These are phyloP conservation scores for Zoanthus gigantus DNA, from an alignment of 92 coral and sea anemone species.

Conservation along the genomic window DNA sequence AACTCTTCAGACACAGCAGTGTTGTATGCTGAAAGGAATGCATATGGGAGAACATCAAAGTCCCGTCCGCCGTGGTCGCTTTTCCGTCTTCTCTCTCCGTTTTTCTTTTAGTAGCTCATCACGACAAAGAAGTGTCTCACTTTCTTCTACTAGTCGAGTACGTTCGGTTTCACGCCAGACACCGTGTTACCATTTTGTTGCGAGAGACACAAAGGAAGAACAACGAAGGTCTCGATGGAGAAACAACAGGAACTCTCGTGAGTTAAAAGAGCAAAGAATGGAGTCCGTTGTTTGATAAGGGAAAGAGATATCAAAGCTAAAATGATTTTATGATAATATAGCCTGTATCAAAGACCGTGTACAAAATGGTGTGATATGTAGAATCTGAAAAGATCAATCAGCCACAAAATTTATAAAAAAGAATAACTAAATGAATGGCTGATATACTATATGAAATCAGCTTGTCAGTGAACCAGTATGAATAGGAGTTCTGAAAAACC, in stretches of 20 bases:
- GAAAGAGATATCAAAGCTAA: no score
- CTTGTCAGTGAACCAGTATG: no score
- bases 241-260: background rate
- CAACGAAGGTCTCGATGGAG: background rate
- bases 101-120: slow-evolving; percentile 29
- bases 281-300: slow-evolving; percentile 7
- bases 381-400: no score
- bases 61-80: background rate
- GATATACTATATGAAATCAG: no score
- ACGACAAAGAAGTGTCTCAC: background rate
- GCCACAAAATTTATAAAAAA: no score
- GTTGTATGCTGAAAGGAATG: slow-evolving; percentile 26
- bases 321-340: no score
- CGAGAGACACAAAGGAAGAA: background rate
- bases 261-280: background rate
- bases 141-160: background rate
- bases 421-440: no score
- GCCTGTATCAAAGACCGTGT: no score
- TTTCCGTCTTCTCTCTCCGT: slow-evolving; percentile 37
- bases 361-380: no score
- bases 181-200: background rate
- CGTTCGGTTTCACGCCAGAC: background rate
- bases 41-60: background rate
- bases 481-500: no score
- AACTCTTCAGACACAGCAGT: slow-evolving; percentile 71